These are phyloP conservation scores for Aurelia aurita DNA, from an alignment of 30 jellyfish, hydroid and myxozoan species.

Conservation along the genomic window DNA sequence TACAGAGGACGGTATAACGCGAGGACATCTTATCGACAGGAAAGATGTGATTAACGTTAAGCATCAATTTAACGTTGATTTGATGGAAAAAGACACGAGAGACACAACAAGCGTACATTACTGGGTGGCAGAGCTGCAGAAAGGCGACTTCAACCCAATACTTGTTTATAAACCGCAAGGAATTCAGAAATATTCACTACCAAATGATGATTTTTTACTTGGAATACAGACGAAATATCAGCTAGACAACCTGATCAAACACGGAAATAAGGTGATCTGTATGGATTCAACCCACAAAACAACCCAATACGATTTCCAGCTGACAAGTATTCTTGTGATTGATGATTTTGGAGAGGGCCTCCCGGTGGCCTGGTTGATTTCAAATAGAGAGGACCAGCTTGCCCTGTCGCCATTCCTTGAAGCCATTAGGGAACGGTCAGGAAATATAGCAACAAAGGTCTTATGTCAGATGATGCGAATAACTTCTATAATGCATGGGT, in stretches of 20 bases:
- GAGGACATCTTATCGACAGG: conserved; percentile 31
- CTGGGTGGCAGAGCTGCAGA: conserved; percentile 50
- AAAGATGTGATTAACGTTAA: conserved; percentile 28
- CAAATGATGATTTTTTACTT: conserved; percentile 19
- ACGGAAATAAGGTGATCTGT: not conserved
- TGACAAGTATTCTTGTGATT: conserved; percentile 3
- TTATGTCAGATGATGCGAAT: conserved; percentile 53
- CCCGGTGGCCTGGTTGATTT: conserved; percentile 40
- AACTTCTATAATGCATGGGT: conserved; percentile 52
- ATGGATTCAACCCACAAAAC: conserved; percentile 55
- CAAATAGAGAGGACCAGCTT: conserved; percentile 53
- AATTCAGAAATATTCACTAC: conserved; percentile 14
- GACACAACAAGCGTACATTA: conserved; percentile 49
- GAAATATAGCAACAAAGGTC: conserved; percentile 18
- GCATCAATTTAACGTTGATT: too few species aligned
- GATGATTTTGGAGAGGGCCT: conserved; percentile 56
- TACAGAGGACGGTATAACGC: not conserved
- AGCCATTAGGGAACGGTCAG: conserved; percentile 38
- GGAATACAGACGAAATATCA: conserved; percentile 20
- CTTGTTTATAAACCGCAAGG: conserved; percentile 47
- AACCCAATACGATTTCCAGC: conserved; percentile 47
- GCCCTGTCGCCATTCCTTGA: conserved; percentile 45
- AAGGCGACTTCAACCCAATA: conserved; percentile 38
- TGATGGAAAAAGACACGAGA: conserved; percentile 26
- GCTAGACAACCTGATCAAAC: not conserved